Conservation (phyloP, 1,140 invertebrate species). For the Drosophila bipectinata region DNA sequence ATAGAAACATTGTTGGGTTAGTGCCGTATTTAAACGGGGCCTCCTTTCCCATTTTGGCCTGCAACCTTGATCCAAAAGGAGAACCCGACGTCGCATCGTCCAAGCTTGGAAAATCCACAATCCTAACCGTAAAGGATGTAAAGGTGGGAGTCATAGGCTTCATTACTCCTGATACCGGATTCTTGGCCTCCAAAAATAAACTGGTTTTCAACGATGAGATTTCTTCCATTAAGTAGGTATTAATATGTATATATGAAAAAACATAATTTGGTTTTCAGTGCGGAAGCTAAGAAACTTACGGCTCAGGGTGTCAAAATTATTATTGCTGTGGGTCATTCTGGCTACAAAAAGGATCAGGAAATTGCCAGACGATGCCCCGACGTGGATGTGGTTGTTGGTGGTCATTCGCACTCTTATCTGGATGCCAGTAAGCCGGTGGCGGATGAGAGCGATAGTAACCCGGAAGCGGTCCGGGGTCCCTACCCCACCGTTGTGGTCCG, state of each 20-base stretch:
- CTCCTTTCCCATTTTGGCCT: conserved; percentile 89
- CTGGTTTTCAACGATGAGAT: conserved; percentile 92
- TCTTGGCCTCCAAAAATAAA: conserved; percentile 86
- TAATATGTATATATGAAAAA: background rate
- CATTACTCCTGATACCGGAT: conserved; percentile 92
- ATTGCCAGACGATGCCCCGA: background rate
- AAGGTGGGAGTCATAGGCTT: conserved; percentile 95
- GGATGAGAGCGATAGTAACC: conserved; percentile 38
- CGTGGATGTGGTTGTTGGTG: background rate
- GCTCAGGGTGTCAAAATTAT: background rate
- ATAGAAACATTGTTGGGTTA: conserved; percentile 90
- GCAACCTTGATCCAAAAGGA: conserved; percentile 90
- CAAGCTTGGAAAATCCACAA: conserved; percentile 87
- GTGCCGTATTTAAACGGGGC: conserved; percentile 90
- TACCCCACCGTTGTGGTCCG: conserved; percentile 92
- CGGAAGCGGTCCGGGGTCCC: conserved; percentile 85
- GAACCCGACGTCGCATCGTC: conserved; percentile 86
- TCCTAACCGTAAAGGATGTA: conserved; percentile 87
- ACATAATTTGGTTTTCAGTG: conserved; percentile 34
- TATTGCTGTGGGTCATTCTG: background rate
- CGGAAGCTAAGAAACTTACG: conserved; percentile 13
- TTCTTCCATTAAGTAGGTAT: conserved; percentile 85
- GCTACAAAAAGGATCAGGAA: background rate
- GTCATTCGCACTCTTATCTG: conserved; percentile 93
- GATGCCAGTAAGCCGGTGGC: conserved; percentile 88